Base-by-base conservation (phyloP, 64 coral and sea anemone species). In the Dendronephthya gigantea region DNA sequence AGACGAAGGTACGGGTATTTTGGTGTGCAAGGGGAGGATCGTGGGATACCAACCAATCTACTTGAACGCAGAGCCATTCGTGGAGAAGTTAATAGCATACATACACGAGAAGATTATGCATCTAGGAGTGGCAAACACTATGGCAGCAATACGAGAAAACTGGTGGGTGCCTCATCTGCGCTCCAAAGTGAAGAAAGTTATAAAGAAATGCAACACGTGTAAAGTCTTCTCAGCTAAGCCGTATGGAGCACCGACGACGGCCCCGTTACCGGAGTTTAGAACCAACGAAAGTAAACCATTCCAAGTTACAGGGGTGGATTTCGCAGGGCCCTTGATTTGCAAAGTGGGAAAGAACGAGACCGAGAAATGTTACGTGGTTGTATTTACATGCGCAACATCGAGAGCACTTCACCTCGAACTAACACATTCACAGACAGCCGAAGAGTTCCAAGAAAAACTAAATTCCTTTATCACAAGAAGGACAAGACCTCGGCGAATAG, bases 381-480 rank as follows among this genome's bases (percentile, higher is more conserved):
- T 90, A 28, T 90, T 85, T 31, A 90, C 89, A 14, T 90, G 89
- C 70, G 88, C 88, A 9, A 83, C 76, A 27, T 48, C 81, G 66
- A 74, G 83, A 85, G 88, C 88, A 11, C 83, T 90, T 36, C 83
- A 90, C 76, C 89, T 90, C 51, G 89, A 90, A 81, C 11, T 90
- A n/a, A 90, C 83, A 11, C 84, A 90, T 11, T 55, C 89, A n/a
- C 89, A 90, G 35, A 72, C 83, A 22, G 82, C 88, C 17, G 88
- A 86, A 58, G 83, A 86, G 25, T 85, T 86, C 69, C 83, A 35
- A 74, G 85, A 83, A 49, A 85, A 90, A 43, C 83, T 90, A 41
- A 90, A 86, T 15, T 59, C 83, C 28, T 85, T 90, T 39, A 89
- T 84, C 49, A 59, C 75, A 6, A 82, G 87, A 48, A 66, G 87